Evolutionary conservation across 1,140 invertebrate genomes (phyloP), one percentile per base, ranked within the genome.

Genomic region (Melanaphis sacchari): DNA sequence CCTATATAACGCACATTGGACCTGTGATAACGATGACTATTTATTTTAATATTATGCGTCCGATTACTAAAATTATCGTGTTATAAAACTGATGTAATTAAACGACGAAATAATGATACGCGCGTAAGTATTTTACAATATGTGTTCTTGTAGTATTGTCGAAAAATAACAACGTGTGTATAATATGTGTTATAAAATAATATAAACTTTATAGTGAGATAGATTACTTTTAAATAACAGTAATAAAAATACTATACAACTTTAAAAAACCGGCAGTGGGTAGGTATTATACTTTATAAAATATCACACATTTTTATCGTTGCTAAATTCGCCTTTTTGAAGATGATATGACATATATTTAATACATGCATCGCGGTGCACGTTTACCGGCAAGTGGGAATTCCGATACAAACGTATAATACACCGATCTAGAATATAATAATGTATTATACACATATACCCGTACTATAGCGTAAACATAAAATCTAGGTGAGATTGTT

Each of bases 21-120:
- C 31, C 31, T 15, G 15, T n/a, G 59, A 76, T 76, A 76, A 76
- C 59, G 59, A 76, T n/a, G 59, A 76, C 31, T 43, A 43, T 41
- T 85, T 85, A 31, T 85, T 85, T 85, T 4, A 31, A 85, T 41
- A 18, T 43, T 76, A 15, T 85, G 24, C 36, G 31, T 85, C 11
- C 84, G 41, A 85, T 43, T n/a, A 43, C 41, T 85, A n/a, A 41
- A 66, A 85, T 85, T 85, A 85, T 85, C 18, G 41, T n/a, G n/a
- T 46, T 85, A 85, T 85, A 85, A 85, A 85, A 85, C 38, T n/a
- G 22, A 43, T 43, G 84, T 85, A n/a, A 46, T 43, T 46, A 85
- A 43, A 85, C 26, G 41, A n/a, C 84, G 41, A 43, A 43, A 41
- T 85, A 26, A 31, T 85, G 82, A 85, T 85, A 41, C 84, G 1